Conservation (phyloP, 2,113 vertebrate genomes). For the Puntigrus tetrazona region DNA sequence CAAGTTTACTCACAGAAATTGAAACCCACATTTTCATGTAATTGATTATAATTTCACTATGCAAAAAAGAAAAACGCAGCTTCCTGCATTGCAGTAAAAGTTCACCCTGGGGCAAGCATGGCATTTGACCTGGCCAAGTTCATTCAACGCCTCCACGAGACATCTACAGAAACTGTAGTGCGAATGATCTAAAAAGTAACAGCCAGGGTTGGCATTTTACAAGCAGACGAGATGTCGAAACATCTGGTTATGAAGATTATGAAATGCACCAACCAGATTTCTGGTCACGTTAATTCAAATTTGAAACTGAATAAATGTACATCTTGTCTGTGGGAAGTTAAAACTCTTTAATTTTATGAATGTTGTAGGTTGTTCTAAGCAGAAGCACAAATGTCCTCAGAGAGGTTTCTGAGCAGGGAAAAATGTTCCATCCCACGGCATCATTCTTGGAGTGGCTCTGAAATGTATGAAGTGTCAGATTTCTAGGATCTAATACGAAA, state of each 20-base stretch:
- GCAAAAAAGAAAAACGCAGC: background rate
- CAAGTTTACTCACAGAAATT: background rate
- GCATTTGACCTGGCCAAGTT: background rate
- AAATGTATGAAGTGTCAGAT: background rate
- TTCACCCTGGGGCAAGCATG: background rate
- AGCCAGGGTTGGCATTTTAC: background rate
- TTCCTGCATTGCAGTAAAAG: background rate
- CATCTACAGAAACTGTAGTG: background rate
- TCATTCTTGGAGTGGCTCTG: background rate
- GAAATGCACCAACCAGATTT: background rate
- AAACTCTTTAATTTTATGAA: background rate
- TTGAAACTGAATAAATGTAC: background rate
- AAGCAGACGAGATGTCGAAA: background rate
- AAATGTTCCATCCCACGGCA: background rate
- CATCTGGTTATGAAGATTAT: background rate
- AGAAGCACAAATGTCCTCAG: background rate
- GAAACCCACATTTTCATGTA: conserved; percentile 7
- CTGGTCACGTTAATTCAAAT: background rate
- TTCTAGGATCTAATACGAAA: background rate
- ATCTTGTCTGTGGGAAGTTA: background rate
- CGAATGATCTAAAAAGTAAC: background rate
- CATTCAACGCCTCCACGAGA: background rate
- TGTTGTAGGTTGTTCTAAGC: background rate
- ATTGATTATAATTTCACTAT: background rate
- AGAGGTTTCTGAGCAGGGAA: background rate